Evolutionary conservation across 2,888 invertebrate species (phyloP).

Genomic region (Imbricaverruca yamaguchii): DNA sequence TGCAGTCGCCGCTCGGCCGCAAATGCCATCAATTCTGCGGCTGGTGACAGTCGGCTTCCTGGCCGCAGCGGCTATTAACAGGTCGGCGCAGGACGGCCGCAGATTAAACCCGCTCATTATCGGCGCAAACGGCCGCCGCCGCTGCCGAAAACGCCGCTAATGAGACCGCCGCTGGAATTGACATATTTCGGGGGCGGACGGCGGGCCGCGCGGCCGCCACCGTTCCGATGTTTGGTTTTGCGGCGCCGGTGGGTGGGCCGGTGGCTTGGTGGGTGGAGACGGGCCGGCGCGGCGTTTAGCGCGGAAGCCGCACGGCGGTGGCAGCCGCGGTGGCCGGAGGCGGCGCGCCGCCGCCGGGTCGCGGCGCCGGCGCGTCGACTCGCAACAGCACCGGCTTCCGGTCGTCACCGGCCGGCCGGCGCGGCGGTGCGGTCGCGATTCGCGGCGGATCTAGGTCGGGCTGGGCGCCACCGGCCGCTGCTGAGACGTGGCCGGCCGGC

Average conservation of each 20-base stretch:
- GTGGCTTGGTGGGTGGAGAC: not conserved
- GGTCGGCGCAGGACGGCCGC: not conserved
- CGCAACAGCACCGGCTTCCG: too few relatives aligned
- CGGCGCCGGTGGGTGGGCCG: slow-evolving; percentile 13
- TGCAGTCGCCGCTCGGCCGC: not conserved
- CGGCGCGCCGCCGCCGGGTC: not conserved
- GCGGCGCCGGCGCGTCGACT: too few relatives aligned
- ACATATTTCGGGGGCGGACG: not conserved
- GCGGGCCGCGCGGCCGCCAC: not conserved
- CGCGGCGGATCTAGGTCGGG: not conserved
- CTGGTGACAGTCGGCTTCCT: slow-evolving; percentile 6
- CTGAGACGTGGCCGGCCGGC: not conserved
- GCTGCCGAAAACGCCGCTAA: not conserved
- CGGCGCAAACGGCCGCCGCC: not conserved
- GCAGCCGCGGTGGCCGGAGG: not conserved
- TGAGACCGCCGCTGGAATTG: not conserved
- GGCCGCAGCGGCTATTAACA: not conserved
- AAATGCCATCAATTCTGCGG: slow-evolving; percentile 2
- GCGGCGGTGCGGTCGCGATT: not conserved
- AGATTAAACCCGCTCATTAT: not conserved
- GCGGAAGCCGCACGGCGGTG: not conserved
- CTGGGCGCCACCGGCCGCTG: not conserved
- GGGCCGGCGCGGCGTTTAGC: not conserved
- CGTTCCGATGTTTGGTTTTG: not conserved
- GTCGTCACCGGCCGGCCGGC: not conserved